Evolutionary conservation across 2,888 invertebrate species (phyloP), one percentile per base, ranked within the genome.

Genomic region (Drosophila mettleri): DNA sequence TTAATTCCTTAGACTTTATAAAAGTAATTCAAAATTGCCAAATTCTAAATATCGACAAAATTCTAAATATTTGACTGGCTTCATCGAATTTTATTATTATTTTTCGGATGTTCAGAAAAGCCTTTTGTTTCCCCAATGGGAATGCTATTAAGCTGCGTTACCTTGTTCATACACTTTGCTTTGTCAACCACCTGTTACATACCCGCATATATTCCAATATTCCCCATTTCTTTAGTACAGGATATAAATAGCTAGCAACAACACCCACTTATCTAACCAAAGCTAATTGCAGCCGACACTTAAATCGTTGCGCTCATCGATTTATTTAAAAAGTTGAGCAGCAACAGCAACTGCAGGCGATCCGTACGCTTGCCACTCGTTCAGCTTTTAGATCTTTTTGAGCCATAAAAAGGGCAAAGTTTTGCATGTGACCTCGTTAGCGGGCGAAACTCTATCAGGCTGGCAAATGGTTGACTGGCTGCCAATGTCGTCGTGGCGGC

Each of bases 391-490:
- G 54, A 59, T 71, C 70, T 77, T 39, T 39, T 24, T 8, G 29
- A 41, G n/a, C 33, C 39, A 49, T 41, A 57, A 74, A 52, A 57
- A 67, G 74, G 62, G 38, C 49, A 78, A 86, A 83, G 78, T 86
- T 85, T 86, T 80, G 72, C 84, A 78, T 81, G 61, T 78, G 83
- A 82, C 78, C 84, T 74, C 74, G 72, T 76, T 78, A 64, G 63
- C 27, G 41, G 41, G 34, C 29, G 45, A 12, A 33, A 57, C 48
- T 69, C 71, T 59, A 58, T 55, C 63, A 52, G 63, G 45, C 70
- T 74, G 66, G 70, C 43, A 54, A 63, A 61, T 62, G 59, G 45
- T 48, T 62, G 74, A 66, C 69, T 78, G 67, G 48, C 67, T 75
- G 75, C 59, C 71, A 75, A 73, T 75, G 69, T 55, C 53, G 71